Base-by-base conservation (phyloP, 2,113 vertebrate species). In the Prunella fulvescens region DNA sequence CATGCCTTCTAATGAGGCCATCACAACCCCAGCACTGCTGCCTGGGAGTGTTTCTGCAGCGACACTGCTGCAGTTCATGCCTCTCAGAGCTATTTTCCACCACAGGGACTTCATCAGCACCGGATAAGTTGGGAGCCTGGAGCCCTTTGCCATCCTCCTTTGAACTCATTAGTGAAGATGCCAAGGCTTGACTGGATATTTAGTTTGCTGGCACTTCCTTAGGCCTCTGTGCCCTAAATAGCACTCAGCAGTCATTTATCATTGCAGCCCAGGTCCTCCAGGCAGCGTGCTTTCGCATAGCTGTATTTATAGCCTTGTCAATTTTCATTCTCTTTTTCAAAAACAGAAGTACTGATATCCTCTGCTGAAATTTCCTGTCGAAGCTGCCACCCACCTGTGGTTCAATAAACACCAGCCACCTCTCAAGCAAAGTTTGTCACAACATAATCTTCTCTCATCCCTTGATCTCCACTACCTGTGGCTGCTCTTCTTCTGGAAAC, bases 181-280 rank as follows among this genome's bases (percentile, higher is more conserved):
- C 65, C 56, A 90, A 74, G 79, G 39, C 64, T 82, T 70, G 85
- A 93, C 51, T 86, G 76, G 92, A 78, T 87, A 83, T 77, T 91
- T 78, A 60, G 79, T 67, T 88, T 0, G 0, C 88, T 92, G 85
- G 64, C 88, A 64, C 47, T 64, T 93, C 69, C 44, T 88, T 83
- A 78, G 81, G 87, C 90, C 90, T 66, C 71, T 3, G 2, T 90
- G 67, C 85, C 82, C 93, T 92, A 95, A 95, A 93, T 95, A 96
- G 93, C 90, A 90, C 56, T 78, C 82, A 78, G 84, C 84, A 91
- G 79, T 70, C 88, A 83, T 96, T 96, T 90, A 57, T 96, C 92
- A 93, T 48, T 0, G 4, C 51, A 54, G 91, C 37, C 54, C 3
- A 1, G 51, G 81, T 81, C 78, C 79, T 94, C 45, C 67, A 88